Conservation (phyloP, 1,140 invertebrate genomes). For the Zaprionus ghesquierei region DNA sequence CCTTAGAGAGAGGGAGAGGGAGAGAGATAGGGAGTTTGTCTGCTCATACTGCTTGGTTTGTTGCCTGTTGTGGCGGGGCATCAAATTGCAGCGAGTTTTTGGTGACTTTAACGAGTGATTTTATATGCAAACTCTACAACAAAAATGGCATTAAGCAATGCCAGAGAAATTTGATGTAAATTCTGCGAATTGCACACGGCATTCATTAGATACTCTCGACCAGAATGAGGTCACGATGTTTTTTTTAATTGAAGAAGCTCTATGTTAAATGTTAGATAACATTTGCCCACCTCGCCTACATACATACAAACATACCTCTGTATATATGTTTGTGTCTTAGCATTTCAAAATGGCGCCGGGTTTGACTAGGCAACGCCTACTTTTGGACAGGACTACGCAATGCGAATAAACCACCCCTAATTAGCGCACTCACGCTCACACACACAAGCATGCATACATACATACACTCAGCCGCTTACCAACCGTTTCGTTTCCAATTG, state of each 20-base stretch:
- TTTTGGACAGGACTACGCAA: slow-evolving; percentile 26
- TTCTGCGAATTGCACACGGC: slow-evolving; percentile 62
- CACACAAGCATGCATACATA: background rate
- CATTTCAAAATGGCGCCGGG: slow-evolving; percentile 40
- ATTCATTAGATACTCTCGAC: slow-evolving; percentile 64
- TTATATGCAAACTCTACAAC: slow-evolving; percentile 40
- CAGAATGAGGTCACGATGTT: slow-evolving; percentile 65
- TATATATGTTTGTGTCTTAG: slow-evolving; percentile 1
- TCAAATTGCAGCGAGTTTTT: slow-evolving; percentile 44
- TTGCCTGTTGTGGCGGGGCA: slow-evolving; percentile 20
- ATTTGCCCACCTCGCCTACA: background rate
- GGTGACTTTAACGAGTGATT: slow-evolving; percentile 45
- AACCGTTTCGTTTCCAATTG: slow-evolving; percentile 32
- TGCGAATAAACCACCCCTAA: slow-evolving; percentile 36
- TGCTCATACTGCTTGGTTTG: slow-evolving; percentile 2
- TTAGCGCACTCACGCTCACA: slow-evolving; percentile 31
- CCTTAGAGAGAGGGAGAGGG: slow-evolving; percentile 1
- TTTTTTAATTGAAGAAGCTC: slow-evolving; percentile 55
- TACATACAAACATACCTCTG: slow-evolving; percentile 1
- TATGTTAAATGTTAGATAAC: slow-evolving; percentile 10
- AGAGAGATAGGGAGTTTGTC: background rate
- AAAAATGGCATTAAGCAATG: slow-evolving; percentile 59
- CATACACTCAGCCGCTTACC: background rate
- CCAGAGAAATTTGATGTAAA: slow-evolving; percentile 74
- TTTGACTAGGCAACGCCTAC: slow-evolving; percentile 31